These are phyloP conservation scores for Cantharis lateralis DNA, from an alignment of 2,888 invertebrate species.

Conservation along the genomic window DNA sequence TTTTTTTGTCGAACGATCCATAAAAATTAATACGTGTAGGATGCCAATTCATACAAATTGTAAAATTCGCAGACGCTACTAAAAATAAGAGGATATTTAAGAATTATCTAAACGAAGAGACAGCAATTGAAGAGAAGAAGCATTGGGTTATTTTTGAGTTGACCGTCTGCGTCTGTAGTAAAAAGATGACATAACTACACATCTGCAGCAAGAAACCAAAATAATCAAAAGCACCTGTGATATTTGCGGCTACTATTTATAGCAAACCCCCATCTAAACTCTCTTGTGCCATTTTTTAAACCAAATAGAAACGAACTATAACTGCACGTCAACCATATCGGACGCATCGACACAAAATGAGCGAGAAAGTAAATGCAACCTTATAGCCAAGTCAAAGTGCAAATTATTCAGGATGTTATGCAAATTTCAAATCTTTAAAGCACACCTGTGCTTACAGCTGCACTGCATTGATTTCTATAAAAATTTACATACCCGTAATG, in stretches of 20 bases:
- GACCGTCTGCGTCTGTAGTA: slow-evolving; percentile 29
- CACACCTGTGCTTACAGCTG: slow-evolving; percentile 24
- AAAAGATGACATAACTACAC: slow-evolving; percentile 32
- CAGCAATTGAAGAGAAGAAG: slow-evolving; percentile 9
- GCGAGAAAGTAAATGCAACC: neutral
- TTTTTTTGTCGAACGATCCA: neutral
- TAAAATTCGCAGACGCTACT: slow-evolving; percentile 4
- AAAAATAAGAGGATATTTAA: slow-evolving; percentile 8
- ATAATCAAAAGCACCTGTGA: slow-evolving; percentile 32
- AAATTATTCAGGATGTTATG: slow-evolving; percentile 26
- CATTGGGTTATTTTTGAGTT: slow-evolving; percentile 19
- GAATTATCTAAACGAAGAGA: slow-evolving; percentile 8
- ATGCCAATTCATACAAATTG: slow-evolving; percentile 3
- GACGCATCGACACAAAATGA: neutral
- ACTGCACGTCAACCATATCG: neutral
- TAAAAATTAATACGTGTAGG: neutral
- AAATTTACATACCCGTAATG: slow-evolving; percentile 4
- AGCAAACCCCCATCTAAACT: slow-evolving; percentile 6
- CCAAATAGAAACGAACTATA: neutral
- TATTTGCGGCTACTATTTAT: slow-evolving; percentile 19
- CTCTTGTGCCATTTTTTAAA: slow-evolving; percentile 3
- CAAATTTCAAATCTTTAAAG: slow-evolving; percentile 16
- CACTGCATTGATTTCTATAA: slow-evolving; percentile 14
- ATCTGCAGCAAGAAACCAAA: slow-evolving; percentile 28
- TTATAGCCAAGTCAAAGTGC: slow-evolving; percentile 15